A percentile compares a stretch with the other conserved stretches of the same genome.
phyloP scores from a whole-genome alignment of 2,888 invertebrate species.

The Corythucha ciliata region DNA sequence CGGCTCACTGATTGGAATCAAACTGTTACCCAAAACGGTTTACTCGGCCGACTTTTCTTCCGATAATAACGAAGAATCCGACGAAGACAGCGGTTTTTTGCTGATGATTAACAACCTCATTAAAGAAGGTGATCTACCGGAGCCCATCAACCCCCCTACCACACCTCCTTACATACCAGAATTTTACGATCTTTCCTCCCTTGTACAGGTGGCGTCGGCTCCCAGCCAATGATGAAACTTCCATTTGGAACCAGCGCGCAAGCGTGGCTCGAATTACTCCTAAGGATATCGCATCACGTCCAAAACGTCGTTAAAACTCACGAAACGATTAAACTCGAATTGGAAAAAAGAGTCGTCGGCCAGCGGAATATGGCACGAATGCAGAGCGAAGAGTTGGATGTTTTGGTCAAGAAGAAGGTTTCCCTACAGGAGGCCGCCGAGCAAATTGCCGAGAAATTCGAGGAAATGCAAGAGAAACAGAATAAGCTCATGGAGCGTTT shows the following conservation, averaged over 20 bases:
- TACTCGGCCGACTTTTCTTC: slow-evolving; percentile 27
- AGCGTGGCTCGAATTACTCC: slow-evolving; percentile 19
- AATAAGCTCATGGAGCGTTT: slow-evolving; percentile 48
- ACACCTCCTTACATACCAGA: not conserved
- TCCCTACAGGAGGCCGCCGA: slow-evolving; percentile 54
- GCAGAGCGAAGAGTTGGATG: slow-evolving; percentile 8
- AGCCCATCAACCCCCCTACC: not conserved
- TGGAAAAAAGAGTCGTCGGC: slow-evolving; percentile 7
- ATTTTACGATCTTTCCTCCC: not conserved
- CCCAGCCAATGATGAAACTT: slow-evolving; percentile 19
- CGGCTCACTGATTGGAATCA: slow-evolving; percentile 48
- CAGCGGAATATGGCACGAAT: not conserved
- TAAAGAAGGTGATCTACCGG: slow-evolving; percentile 24
- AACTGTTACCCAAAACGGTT: slow-evolving; percentile 44
- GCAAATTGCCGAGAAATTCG: slow-evolving; percentile 60
- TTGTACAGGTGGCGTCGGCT: slow-evolving; percentile 9
- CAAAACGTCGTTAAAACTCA: slow-evolving; percentile 21
- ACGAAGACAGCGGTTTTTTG: slow-evolving; percentile 23
- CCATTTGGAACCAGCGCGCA: slow-evolving; percentile 6
- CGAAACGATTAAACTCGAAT: slow-evolving; percentile 19
- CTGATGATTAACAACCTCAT: slow-evolving; percentile 22
- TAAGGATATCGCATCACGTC: slow-evolving; percentile 12
- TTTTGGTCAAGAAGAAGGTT: slow-evolving; percentile 49
- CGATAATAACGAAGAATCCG: slow-evolving; percentile 25
- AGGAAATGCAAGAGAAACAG: slow-evolving; percentile 67